A percentile compares a stretch with the other conserved stretches of the same genome.
Evolutionary conservation across 2,113 vertebrate species (phyloP).

Genomic region (Macroglossus sobrinus): DNA sequence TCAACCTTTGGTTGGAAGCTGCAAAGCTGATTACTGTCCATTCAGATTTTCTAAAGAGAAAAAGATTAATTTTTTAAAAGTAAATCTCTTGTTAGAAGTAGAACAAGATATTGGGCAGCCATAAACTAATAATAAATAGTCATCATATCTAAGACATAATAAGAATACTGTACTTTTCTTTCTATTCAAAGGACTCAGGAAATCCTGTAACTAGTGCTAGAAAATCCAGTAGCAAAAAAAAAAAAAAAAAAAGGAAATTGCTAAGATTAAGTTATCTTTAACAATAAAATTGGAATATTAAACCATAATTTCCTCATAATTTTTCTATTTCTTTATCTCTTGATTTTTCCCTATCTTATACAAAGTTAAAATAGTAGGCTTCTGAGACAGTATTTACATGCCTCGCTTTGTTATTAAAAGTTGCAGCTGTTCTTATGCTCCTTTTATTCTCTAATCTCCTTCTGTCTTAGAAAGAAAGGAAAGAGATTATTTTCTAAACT

Average conservation of each 20-base stretch:
- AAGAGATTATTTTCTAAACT: not conserved
- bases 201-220: slow-evolving; percentile 19
- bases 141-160: not conserved
- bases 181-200: not conserved
- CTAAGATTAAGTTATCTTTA: not conserved
- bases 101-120: not conserved
- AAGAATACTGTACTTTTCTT: not conserved
- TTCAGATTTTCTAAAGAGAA: not conserved
- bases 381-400: not conserved
- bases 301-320: not conserved
- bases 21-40: not conserved
- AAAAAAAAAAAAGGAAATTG: not conserved
- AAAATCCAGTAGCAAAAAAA: not conserved
- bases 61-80: not conserved
- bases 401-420: not conserved
- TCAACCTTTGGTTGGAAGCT: not conserved
- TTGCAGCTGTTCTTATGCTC: not conserved
- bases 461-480: not conserved
- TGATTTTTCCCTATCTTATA: not conserved
- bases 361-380: not conserved
- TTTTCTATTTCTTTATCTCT: not conserved
- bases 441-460: not conserved
- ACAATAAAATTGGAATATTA: not conserved
- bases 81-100: not conserved
- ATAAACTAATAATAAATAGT: not conserved